phyloP scores from a whole-genome alignment of 2,797 vertebrate genomes.

The Thripadectes ignobilis region DNA sequence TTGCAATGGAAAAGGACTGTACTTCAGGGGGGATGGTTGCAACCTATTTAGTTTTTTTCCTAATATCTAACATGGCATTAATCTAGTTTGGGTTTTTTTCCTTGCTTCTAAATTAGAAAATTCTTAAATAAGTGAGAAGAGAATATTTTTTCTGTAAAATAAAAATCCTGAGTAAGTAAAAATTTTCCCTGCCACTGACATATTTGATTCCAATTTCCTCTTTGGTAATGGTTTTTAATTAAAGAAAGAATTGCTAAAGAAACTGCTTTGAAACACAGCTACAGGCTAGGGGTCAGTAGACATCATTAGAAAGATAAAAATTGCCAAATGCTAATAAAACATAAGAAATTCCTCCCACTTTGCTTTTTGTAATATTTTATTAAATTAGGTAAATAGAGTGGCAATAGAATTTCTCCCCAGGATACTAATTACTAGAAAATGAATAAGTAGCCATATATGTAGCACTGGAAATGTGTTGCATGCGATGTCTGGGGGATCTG shows the following conservation, averaged over 20 bases:
- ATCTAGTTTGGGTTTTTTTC: rapidly evolving
- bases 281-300: conserved; percentile 41
- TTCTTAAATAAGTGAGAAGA: background rate
- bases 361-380: conserved; percentile 40
- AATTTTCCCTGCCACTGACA: background rate
- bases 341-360: conserved; percentile 39
- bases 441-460: background rate
- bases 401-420: conserved; percentile 52
- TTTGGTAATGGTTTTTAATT: conserved; percentile 43
- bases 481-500: background rate
- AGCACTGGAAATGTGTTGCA: background rate
- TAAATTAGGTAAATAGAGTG: conserved; percentile 55
- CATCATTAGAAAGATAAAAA: conserved; percentile 51
- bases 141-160: background rate
- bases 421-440: conserved; percentile 56
- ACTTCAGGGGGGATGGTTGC: background rate
- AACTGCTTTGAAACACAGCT: conserved; percentile 28
- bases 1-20: background rate
- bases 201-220: background rate
- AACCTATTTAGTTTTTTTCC: background rate
- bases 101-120: background rate
- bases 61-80: background rate
- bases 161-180: background rate
- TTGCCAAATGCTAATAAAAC: conserved; percentile 60
- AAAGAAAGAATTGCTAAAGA: conserved; percentile 51